These are phyloP conservation scores for Petrocephalus zakoni DNA, from an alignment of 2,113 vertebrate species.

Conservation along the genomic window DNA sequence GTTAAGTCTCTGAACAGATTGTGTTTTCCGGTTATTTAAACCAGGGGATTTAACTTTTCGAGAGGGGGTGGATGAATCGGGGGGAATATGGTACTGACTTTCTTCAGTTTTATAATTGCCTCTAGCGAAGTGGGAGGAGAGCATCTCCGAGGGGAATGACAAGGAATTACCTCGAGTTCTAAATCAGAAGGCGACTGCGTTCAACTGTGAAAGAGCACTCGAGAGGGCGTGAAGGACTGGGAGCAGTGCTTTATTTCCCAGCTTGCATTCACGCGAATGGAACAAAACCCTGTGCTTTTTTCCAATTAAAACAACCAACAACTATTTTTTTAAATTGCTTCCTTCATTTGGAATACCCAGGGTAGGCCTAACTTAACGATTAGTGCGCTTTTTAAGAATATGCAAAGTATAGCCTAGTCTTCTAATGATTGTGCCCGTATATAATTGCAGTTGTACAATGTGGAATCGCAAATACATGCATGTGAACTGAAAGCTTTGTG, in stretches of 20 bases:
- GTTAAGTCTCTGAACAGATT: conserved; percentile 77
- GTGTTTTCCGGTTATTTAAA: conserved; percentile 69
- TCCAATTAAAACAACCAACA: conserved; percentile 1
- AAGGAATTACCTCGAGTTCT: conserved; percentile 37
- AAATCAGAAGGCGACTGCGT: conserved; percentile 9
- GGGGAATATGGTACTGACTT: conserved; percentile 11
- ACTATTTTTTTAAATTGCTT: neutral
- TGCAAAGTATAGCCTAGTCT: neutral
- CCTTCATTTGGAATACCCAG: neutral
- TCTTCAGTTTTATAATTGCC: conserved; percentile 16
- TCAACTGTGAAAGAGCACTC: neutral
- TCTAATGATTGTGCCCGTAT: neutral
- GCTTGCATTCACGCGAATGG: neutral
- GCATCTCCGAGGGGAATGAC: neutral
- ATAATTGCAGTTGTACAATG: neutral
- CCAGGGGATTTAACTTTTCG: conserved; percentile 56
- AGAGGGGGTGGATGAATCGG: conserved; percentile 35
- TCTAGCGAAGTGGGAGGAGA: conserved; percentile 5
- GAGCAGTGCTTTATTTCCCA: neutral
- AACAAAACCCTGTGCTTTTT: neutral
- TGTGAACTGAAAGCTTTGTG: neutral
- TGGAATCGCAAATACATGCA: neutral
- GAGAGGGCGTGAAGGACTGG: neutral
- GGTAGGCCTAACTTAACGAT: neutral
- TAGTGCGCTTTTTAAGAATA: neutral